Base-by-base conservation (phyloP, 2,888 invertebrate species). In the Vanessa cardui region DNA sequence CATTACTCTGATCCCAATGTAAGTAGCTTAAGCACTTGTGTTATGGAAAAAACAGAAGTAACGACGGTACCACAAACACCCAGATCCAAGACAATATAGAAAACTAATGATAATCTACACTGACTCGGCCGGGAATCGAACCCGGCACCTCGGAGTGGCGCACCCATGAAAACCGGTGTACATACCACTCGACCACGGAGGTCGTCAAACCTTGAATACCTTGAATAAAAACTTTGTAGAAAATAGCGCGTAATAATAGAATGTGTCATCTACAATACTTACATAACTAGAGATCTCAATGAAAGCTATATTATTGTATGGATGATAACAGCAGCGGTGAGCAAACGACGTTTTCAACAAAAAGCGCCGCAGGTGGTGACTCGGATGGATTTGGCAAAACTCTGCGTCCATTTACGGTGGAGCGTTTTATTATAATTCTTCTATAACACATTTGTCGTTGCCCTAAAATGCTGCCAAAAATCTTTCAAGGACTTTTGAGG, bases 381-480 rank as follows among this genome's bases (percentile, higher is more conserved):
- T 60, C 60, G 52, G 52, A 52, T n/a, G 33, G 59, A 20, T 31
- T 47, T 50, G 52, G 46, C 45, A 65, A 52, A 60, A 60, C 52
- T 52, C 31, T 65, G 21, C 59, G 46, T 20, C 45, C 52, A 46
- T 65, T 65, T 60, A 65, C 65, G 39, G 33, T 31, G 52, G 26
- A 54, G 20, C 59, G 31, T 54, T 60, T 60, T 65, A 54, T 60
- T 65, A 60, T 47, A 31, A 60, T 54, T 58, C 49, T 2, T 65
- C 45, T 45, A 46, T 20, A 31, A 16, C 21, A 54, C 31, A 31
- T 45, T 60, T 33, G 20, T 20, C 52, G 8, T 45, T 20, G n/a
- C 20, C 44, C 16, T 60, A 65, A 60, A 52, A 65, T 65, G 60
- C 65, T 60, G 59, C 65, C 31, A 31, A 61, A 49, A 61, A 33